phyloP scores from a whole-genome alignment of 2,113 vertebrate species.

The Psittacus erithacus region DNA sequence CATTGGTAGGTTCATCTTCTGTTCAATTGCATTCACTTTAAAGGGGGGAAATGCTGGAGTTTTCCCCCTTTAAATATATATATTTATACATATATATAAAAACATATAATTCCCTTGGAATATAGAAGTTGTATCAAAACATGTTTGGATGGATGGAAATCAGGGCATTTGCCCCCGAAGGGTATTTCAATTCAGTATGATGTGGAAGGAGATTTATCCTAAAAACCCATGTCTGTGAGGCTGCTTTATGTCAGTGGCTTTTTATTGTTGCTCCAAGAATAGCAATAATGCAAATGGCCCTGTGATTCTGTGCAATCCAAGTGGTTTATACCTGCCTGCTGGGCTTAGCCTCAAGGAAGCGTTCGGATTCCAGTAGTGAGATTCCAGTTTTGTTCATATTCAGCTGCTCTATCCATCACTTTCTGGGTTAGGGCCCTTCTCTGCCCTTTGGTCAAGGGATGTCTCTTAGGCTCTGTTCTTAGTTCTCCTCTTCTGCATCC shows the following conservation, averaged over 20 bases:
- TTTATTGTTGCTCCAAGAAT: neutral
- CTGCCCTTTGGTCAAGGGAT: neutral
- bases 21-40: neutral
- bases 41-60: neutral
- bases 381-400: neutral
- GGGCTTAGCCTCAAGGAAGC: neutral
- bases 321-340: neutral
- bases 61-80: neutral
- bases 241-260: neutral
- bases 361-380: neutral
- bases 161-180: neutral
- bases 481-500: neutral
- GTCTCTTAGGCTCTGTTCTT: neutral
- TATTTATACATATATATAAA: neutral
- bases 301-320: neutral
- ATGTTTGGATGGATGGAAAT: neutral
- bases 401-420: neutral
- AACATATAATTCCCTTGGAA: neutral
- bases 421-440: neutral
- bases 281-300: neutral
- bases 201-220: neutral
- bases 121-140: neutral
- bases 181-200: neutral
- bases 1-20: neutral
- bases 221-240: neutral